Evolutionary conservation across 2,888 invertebrate species (phyloP).

Genomic region (Mystacides longicornis): DNA sequence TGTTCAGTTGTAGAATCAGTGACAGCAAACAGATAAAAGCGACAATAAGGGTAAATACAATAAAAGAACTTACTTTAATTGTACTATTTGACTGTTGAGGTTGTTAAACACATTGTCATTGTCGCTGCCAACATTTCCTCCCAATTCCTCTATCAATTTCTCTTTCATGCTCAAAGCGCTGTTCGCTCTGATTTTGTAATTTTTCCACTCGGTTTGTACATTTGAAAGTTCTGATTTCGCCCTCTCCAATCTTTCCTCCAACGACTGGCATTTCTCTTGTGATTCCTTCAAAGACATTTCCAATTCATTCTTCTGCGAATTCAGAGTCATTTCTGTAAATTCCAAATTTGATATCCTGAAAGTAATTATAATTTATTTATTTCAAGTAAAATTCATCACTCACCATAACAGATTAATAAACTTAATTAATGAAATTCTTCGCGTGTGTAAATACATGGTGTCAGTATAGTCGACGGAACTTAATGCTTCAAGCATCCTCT

Average conservation of each 20-base stretch:
- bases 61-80: conserved; percentile 42
- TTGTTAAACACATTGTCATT: conserved; percentile 31
- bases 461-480: no score
- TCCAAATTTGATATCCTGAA: conserved; percentile 20
- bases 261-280: conserved; percentile 39
- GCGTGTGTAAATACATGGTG: no score
- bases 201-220: conserved; percentile 54
- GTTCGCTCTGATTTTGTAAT: conserved; percentile 73
- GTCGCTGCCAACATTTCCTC: conserved; percentile 29
- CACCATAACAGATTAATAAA: no score
- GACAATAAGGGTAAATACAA: no score
- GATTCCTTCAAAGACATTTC: conserved; percentile 37
- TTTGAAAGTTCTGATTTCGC: conserved; percentile 40
- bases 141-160: conserved; percentile 57
- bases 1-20: no score
- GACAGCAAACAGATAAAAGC: no score
- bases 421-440: no score
- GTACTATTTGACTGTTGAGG: conserved; percentile 53
- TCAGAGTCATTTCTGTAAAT: conserved; percentile 13
- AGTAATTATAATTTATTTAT: not conserved
- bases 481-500: no score
- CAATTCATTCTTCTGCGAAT: conserved; percentile 18
- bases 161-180: conserved; percentile 72
- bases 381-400: no score
- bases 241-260: conserved; percentile 42